These are phyloP conservation scores for Marisa cornuarietis DNA, from an alignment of 1,140 invertebrate genomes.

Conservation along the genomic window DNA sequence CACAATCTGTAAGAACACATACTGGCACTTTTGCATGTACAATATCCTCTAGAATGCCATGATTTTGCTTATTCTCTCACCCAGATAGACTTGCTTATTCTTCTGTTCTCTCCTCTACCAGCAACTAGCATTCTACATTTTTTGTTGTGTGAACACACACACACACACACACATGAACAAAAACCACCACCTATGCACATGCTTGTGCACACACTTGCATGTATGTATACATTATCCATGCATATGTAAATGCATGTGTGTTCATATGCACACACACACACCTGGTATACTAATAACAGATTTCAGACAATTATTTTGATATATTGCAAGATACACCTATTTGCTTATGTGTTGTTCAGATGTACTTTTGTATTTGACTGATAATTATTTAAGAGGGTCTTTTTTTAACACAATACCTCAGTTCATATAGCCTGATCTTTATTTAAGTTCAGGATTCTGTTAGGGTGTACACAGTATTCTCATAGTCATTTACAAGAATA, in stretches of 20 bases:
- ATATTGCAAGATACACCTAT: neutral
- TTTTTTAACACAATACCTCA: no score
- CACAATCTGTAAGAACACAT: neutral
- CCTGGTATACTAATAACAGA: neutral
- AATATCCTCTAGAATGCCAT: neutral
- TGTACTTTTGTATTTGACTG: no score
- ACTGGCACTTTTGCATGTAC: neutral
- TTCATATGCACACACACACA: slow-evolving; percentile 6
- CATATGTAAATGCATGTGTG: neutral
- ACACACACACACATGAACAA: neutral
- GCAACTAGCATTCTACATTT: neutral
- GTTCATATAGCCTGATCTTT: no score
- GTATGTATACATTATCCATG: neutral
- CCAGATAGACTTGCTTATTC: neutral
- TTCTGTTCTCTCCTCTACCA: neutral
- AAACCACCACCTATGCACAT: neutral
- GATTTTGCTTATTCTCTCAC: neutral
- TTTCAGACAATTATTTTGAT: neutral
- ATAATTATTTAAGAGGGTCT: no score
- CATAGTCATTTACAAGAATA: no score
- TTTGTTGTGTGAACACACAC: neutral
- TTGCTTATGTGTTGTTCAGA: neutral
- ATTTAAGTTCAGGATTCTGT: no score
- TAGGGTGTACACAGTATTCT: no score
- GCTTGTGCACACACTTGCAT: neutral